Percentiles rank a stretch among this genome's conserved stretches.
These are phyloP conservation scores for Lampris megalopsis DNA, from an alignment of 2,113 vertebrate species.

Conservation along the genomic window DNA sequence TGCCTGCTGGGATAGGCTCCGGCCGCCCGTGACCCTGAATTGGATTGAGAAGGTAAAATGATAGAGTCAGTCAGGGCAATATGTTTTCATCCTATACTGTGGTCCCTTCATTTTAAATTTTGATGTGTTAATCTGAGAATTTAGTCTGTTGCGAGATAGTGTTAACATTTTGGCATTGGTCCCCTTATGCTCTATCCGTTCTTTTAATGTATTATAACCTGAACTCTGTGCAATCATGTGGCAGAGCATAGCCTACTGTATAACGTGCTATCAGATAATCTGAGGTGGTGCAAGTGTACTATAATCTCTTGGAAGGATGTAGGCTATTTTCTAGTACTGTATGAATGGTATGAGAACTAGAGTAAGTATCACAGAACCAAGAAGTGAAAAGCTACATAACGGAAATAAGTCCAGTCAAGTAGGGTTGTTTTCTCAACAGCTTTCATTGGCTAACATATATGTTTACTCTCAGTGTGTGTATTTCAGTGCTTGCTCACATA, in stretches of 20 bases:
- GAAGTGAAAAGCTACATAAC: slow-evolving; percentile 63
- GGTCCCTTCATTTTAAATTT: no score
- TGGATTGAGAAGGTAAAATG: no score
- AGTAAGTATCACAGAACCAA: slow-evolving; percentile 54
- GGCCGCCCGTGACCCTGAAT: no score
- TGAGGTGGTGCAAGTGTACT: slow-evolving; percentile 9
- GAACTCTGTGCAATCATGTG: not conserved
- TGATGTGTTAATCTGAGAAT: no score
- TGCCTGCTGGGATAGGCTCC: no score
- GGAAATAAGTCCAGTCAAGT: slow-evolving; percentile 62
- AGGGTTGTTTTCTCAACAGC: slow-evolving; percentile 71
- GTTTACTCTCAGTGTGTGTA: slow-evolving; percentile 70
- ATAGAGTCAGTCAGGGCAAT: no score
- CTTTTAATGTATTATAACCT: not conserved
- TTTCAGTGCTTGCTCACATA: slow-evolving; percentile 62
- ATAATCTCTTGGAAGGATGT: slow-evolving; percentile 25
- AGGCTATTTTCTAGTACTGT: slow-evolving; percentile 5
- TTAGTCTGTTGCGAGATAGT: no score
- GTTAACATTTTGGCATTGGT: not conserved
- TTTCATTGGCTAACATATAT: slow-evolving; percentile 75
- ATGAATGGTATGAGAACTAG: slow-evolving; percentile 47
- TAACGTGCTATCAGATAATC: slow-evolving; percentile 6
- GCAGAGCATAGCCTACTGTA: not conserved
- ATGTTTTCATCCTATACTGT: no score
- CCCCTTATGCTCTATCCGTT: not conserved